A percentile compares a stretch with the other conserved stretches of the same genome.
These are phyloP conservation scores for Tribolium castaneum DNA, from an alignment of 1,140 invertebrate species.

Conservation along the genomic window DNA sequence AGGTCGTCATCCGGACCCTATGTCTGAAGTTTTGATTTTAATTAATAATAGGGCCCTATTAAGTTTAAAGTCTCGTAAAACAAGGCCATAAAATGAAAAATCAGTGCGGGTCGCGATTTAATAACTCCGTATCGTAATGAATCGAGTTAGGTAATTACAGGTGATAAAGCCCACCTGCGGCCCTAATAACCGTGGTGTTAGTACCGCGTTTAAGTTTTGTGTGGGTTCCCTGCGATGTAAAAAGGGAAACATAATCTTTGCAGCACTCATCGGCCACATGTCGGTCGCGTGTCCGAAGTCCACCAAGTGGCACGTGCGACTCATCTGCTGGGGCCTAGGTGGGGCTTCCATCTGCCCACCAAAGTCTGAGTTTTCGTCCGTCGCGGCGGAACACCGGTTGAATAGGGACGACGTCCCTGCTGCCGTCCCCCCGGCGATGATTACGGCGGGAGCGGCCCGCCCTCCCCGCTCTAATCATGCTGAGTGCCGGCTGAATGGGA, in stretches of 20 bases:
- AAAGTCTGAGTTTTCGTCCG: background rate
- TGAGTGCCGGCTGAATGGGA: slow-evolving; percentile 38
- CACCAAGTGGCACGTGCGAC: slow-evolving; percentile 64
- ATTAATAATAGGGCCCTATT: too few relatives aligned
- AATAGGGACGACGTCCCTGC: slow-evolving; percentile 19
- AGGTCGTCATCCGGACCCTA: too few relatives aligned
- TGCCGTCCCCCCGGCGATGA: slow-evolving; percentile 65
- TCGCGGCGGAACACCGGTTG: slow-evolving; percentile 1
- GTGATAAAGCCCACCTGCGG: slow-evolving; percentile 42
- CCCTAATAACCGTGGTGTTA: slow-evolving; percentile 1
- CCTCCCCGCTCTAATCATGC: slow-evolving; percentile 64
- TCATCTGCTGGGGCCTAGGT: slow-evolving; percentile 58
- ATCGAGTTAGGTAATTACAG: slow-evolving; percentile 41
- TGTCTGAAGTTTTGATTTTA: too few relatives aligned
- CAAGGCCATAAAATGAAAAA: background rate
- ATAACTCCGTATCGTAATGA: slow-evolving; percentile 20
- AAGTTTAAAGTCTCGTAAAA: background rate
- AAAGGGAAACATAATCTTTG: slow-evolving; percentile 21
- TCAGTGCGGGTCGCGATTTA: background rate
- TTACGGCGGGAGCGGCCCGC: slow-evolving; percentile 66
- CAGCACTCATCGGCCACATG: slow-evolving; percentile 63
- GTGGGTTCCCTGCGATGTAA: background rate
- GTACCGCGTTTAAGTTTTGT: background rate
- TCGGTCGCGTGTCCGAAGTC: slow-evolving; percentile 69
- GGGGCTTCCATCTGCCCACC: slow-evolving; percentile 38